These are phyloP conservation scores for Merops nubicus DNA, from an alignment of 2,113 vertebrate species.

Conservation along the genomic window DNA sequence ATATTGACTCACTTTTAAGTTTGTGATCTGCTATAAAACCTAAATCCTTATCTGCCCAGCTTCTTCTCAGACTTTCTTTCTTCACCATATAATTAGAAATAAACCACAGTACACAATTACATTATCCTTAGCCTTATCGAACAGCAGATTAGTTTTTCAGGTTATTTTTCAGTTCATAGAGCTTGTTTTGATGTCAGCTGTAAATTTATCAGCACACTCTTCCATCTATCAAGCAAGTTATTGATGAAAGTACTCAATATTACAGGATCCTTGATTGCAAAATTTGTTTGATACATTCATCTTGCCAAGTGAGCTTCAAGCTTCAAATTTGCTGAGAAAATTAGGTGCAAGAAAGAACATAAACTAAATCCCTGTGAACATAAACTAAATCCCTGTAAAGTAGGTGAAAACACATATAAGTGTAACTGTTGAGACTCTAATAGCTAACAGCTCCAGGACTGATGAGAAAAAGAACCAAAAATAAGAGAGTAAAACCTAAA, in stretches of 20 bases:
- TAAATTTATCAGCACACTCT: not conserved
- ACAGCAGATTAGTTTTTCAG: not conserved
- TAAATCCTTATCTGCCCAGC: not conserved
- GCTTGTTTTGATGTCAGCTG: not conserved
- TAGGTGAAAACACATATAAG: not conserved
- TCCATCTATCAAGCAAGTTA: not conserved
- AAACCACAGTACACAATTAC: not conserved
- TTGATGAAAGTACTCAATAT: not conserved
- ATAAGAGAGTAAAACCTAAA: not conserved
- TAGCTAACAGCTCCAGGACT: not conserved
- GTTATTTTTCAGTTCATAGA: not conserved
- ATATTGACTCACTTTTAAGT: not conserved
- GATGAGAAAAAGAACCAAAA: not conserved
- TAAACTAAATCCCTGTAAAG: not conserved
- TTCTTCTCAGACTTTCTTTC: not conserved
- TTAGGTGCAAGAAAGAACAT: not conserved
- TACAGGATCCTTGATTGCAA: not conserved
- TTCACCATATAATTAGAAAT: not conserved
- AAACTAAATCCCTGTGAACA: not conserved
- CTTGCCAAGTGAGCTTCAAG: not conserved
- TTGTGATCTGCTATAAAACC: not conserved
- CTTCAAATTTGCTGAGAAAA: not conserved
- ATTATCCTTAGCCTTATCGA: not conserved
- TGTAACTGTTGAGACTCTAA: not conserved
- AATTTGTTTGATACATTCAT: not conserved